phyloP scores from a whole-genome alignment of 2,888 invertebrate genomes.

The Plusia festucae region DNA sequence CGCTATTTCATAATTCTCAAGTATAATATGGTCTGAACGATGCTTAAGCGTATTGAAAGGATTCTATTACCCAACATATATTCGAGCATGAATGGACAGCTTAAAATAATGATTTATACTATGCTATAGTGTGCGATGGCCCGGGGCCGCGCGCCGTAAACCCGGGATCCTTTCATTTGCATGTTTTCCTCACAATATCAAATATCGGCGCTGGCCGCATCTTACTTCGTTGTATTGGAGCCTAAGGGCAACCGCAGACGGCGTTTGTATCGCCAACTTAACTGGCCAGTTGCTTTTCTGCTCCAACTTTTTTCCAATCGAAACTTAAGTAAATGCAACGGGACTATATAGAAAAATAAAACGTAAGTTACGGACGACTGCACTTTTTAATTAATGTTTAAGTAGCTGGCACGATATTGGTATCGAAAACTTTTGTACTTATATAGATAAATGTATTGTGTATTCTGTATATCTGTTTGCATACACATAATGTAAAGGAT shows the following conservation, averaged over 20 bases:
- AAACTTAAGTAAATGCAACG: not conserved
- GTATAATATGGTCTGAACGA: slow-evolving; percentile 48
- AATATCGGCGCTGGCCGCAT: slow-evolving; percentile 71
- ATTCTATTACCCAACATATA: slow-evolving; percentile 60
- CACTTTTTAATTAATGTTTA: not conserved
- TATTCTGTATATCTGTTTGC: no score
- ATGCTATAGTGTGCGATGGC: slow-evolving; percentile 46
- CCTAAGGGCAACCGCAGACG: slow-evolving; percentile 1
- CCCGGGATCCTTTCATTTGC: slow-evolving; percentile 80
- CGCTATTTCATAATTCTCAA: slow-evolving; percentile 50
- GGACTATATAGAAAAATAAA: not conserved
- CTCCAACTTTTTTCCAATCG: not conserved
- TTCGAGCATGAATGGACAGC: slow-evolving; percentile 57
- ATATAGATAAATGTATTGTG: not conserved
- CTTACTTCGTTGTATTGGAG: slow-evolving; percentile 47
- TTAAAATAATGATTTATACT: slow-evolving; percentile 66
- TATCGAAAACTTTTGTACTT: not conserved
- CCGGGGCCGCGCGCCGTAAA: slow-evolving; percentile 57
- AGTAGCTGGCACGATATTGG: not conserved
- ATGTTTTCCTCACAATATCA: slow-evolving; percentile 81
- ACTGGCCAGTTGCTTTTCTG: not conserved
- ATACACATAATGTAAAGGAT: no score
- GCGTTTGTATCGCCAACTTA: slow-evolving; percentile 2
- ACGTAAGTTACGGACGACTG: not conserved
- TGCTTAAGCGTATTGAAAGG: slow-evolving; percentile 58